Evolutionary conservation across 2,888 invertebrate species (phyloP), one percentile per base, ranked within the genome.

Genomic region (Papilio protenor): DNA sequence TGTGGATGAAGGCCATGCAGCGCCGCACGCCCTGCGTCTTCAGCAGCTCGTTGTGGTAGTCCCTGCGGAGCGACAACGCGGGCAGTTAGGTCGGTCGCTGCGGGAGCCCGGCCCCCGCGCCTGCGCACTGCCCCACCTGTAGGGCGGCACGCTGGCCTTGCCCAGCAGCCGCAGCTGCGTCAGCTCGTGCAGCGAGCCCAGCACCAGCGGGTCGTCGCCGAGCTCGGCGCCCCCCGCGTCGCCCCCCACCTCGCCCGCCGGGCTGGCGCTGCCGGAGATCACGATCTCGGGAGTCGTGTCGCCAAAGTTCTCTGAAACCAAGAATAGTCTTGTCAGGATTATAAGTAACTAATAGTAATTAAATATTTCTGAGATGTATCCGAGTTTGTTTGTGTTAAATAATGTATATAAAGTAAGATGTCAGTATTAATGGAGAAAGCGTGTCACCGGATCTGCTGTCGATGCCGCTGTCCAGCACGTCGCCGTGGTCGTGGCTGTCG

Each of bases 11-110:
- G 83, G 96, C 95, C 88, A 98, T 93, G 84, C 98, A 97, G 87
- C 98, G 97, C 27, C 97, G 96, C 80, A 99, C 94, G 18, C 98
- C 98, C 82, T 97, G 97, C 11, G 98, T 98, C 91, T 98, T 98
- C 77, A 99, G 92, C 78, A 98, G 96, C 87, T 98, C 97, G 88
- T 98, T 97, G 83, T 98, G 98, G 87, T 98, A 98, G 83, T 97
- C 96, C 81, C 98, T 96, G 86, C 8, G 21, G 49, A 57, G n/a
- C 84, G 85, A 2, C 14, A 52, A 55, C 66, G 14, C 55, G 27
- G n/a, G 11, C 12, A 3, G 69, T 21, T n/a, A 47, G 6, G 1
- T 47, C 12, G n/a, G 57, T 1, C 18, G 33, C 6, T 18, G 18
- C 18, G 18, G 18, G 64, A 5, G 27, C 12, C 16, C 12, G 1